Conservation (phyloP, 2,888 invertebrate genomes). For the Pollenia labialis region DNA sequence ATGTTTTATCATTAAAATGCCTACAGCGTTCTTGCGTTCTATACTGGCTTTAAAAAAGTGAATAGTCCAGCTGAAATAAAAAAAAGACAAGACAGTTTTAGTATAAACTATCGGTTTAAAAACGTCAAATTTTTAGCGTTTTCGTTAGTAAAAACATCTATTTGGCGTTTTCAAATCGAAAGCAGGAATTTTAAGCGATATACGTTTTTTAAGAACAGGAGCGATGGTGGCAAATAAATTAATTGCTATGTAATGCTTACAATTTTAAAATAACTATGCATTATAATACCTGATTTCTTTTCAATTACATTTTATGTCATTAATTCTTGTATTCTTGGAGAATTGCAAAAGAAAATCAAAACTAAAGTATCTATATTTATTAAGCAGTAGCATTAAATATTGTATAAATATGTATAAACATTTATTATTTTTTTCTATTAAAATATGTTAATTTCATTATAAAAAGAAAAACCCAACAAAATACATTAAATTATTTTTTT, state of each 20-base stretch:
- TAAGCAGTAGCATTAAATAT: conserved; percentile 26
- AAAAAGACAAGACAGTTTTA: too few species aligned
- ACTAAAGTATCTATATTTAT: conserved; percentile 18
- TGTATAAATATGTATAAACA: conserved; percentile 22
- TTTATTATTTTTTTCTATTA: conserved; percentile 23
- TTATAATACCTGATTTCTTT: background rate
- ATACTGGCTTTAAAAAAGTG: too few species aligned
- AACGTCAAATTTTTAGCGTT: too few species aligned
- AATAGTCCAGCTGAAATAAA: too few species aligned
- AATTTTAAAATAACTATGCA: background rate
- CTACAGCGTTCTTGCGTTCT: too few species aligned
- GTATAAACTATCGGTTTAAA: too few species aligned
- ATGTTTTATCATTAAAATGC: too few species aligned
- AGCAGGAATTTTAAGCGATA: too few species aligned
- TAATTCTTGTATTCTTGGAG: conserved; percentile 13
- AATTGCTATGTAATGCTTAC: background rate
- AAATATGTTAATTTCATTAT: conserved; percentile 15
- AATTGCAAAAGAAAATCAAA: conserved; percentile 43
- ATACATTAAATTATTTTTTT: conserved; percentile 1
- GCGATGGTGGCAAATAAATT: too few species aligned
- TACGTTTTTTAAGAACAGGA: too few species aligned
- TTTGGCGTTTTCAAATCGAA: too few species aligned
- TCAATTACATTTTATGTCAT: background rate
- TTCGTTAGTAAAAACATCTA: too few species aligned
- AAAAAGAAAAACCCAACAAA: background rate